Percentiles rank a stretch among this genome's conserved stretches.
These are phyloP conservation scores for Paramormyrops kingsleyae DNA, from an alignment of 2,113 vertebrate genomes.

Conservation along the genomic window DNA sequence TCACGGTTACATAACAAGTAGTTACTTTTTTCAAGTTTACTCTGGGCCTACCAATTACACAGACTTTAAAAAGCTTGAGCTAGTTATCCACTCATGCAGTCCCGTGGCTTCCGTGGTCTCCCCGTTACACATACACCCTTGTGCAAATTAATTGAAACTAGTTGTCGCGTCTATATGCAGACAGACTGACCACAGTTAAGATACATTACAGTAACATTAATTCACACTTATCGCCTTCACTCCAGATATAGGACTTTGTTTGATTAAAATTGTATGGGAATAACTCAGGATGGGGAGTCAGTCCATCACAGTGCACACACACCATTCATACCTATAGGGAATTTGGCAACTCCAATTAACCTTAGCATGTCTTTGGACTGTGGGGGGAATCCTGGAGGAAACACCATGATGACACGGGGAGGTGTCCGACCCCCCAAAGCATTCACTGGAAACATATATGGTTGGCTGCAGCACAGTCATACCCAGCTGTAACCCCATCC, in stretches of 20 bases:
- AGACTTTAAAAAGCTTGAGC: neutral
- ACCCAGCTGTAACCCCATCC: neutral
- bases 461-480: neutral
- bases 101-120: neutral
- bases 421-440: neutral
- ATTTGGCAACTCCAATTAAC: neutral
- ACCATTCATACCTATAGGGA: neutral
- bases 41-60: neutral
- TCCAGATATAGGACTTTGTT: neutral
- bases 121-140: neutral
- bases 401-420: rapidly evolving
- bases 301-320: too few relatives aligned
- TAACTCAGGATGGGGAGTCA: neutral
- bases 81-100: neutral
- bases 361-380: neutral
- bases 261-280: neutral
- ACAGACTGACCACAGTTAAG: neutral
- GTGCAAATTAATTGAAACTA: neutral
- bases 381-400: neutral
- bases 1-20: neutral
- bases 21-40: neutral
- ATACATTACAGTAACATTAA: neutral
- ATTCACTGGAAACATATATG: neutral
- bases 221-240: neutral
- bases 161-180: neutral